These are phyloP conservation scores for Allolobophora icterica DNA, from an alignment of 2,888 invertebrate species.

Conservation along the genomic window DNA sequence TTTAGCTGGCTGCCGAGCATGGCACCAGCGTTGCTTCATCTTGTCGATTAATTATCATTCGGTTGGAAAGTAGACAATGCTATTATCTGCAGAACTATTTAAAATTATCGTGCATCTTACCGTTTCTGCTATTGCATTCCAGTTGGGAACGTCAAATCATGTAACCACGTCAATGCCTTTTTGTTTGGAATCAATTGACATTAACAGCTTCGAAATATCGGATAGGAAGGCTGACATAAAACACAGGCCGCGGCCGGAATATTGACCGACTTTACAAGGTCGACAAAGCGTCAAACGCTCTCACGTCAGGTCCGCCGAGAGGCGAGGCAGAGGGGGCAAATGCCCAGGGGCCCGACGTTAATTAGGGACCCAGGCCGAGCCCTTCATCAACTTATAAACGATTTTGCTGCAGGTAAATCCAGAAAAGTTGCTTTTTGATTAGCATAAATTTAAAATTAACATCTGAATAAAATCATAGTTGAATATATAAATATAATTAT, in stretches of 20 bases:
- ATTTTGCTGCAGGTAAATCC: too few relatives aligned
- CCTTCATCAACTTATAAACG: too few relatives aligned
- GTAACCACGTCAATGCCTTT: neutral
- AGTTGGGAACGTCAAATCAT: too few relatives aligned
- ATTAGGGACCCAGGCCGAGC: too few relatives aligned
- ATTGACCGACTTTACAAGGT: neutral
- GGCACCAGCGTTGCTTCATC: neutral
- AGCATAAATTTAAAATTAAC: too few relatives aligned
- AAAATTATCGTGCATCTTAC: neutral
- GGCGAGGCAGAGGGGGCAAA: too few relatives aligned
- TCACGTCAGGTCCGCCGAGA: too few relatives aligned
- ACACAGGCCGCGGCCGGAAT: neutral
- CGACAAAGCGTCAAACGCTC: neutral
- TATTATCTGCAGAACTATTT: neutral
- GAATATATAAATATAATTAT: too few relatives aligned
- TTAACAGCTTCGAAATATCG: neutral
- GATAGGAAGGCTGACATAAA: neutral
- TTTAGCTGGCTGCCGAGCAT: neutral
- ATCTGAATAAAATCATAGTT: too few relatives aligned
- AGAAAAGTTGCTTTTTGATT: too few relatives aligned
- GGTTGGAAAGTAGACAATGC: neutral
- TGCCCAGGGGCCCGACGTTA: too few relatives aligned
- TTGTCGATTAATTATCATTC: neutral
- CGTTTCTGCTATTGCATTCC: neutral
- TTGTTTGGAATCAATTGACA: neutral